Percentiles rank a stretch among this genome's conserved stretches.
These are phyloP conservation scores for Erebia epiphron DNA, from an alignment of 2,888 invertebrate genomes.

Conservation along the genomic window DNA sequence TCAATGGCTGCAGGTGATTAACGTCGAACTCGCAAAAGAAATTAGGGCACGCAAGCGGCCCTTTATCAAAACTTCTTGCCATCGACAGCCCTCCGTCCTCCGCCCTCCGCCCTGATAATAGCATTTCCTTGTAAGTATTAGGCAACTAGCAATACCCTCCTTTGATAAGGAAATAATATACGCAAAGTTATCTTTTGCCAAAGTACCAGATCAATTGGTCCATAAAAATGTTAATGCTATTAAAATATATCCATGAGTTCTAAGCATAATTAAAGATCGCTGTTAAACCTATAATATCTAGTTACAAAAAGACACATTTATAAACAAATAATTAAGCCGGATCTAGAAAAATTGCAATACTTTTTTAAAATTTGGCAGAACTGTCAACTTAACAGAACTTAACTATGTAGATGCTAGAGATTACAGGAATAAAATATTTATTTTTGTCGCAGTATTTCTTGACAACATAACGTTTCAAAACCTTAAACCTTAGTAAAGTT, in stretches of 20 bases:
- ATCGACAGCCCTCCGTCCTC: slow-evolving; percentile 40
- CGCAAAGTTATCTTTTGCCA: background rate
- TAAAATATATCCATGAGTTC: background rate
- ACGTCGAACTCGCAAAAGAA: slow-evolving; percentile 34
- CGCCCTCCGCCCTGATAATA: slow-evolving; percentile 45
- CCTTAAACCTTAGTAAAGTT: too few species aligned
- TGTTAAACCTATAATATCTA: background rate
- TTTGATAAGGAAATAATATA: background rate
- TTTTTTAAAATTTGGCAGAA: too few species aligned
- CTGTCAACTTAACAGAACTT: too few species aligned
- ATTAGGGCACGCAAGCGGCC: slow-evolving; percentile 37
- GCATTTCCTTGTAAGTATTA: slow-evolving; percentile 49
- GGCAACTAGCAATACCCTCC: slow-evolving; percentile 16
- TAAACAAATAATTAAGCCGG: too few species aligned
- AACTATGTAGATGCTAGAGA: too few species aligned
- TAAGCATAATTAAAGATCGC: background rate
- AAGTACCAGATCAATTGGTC: background rate
- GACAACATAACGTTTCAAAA: too few species aligned
- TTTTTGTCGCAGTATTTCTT: too few species aligned
- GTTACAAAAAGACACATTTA: too few species aligned
- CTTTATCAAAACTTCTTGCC: slow-evolving; percentile 39
- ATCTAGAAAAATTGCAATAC: too few species aligned
- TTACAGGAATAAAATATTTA: too few species aligned
- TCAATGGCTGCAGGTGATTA: slow-evolving; percentile 28
- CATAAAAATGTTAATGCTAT: background rate